These are phyloP conservation scores for Indicator maculatus DNA, from an alignment of 2,113 vertebrate species.

Conservation along the genomic window DNA sequence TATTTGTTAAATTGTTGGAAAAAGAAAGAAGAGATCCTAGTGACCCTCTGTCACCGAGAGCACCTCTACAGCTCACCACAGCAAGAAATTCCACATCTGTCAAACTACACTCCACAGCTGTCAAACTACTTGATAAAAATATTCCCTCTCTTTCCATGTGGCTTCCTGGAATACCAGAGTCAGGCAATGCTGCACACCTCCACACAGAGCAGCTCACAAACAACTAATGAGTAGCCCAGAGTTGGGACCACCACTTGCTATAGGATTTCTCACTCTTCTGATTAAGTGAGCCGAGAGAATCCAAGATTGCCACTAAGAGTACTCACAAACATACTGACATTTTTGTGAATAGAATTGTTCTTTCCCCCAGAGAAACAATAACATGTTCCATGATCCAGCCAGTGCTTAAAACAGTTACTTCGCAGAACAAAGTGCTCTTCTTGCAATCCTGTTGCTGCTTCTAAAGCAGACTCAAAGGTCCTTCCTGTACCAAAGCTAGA, in stretches of 20 bases:
- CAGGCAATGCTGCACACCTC: neutral
- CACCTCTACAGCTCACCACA: neutral
- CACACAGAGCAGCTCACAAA: neutral
- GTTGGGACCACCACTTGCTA: neutral
- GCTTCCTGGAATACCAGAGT: neutral
- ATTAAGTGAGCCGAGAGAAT: neutral
- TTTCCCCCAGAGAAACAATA: slow-evolving; percentile 1
- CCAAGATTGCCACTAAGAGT: neutral
- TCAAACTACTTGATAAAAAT: neutral
- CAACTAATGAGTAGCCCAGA: neutral
- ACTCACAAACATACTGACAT: neutral
- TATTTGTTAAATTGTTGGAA: neutral
- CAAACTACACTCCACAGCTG: neutral
- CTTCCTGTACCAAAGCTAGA: neutral
- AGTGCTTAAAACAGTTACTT: neutral
- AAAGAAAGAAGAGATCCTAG: neutral
- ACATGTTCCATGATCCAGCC: neutral
- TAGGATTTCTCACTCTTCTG: neutral
- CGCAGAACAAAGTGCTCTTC: neutral
- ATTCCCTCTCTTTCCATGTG: neutral
- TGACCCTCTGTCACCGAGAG: neutral
- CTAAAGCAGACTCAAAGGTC: neutral
- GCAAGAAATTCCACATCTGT: neutral
- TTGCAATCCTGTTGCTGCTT: neutral
- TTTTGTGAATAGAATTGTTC: neutral